These are phyloP conservation scores for Boloria selene DNA, from an alignment of 2,888 invertebrate species.

Conservation along the genomic window DNA sequence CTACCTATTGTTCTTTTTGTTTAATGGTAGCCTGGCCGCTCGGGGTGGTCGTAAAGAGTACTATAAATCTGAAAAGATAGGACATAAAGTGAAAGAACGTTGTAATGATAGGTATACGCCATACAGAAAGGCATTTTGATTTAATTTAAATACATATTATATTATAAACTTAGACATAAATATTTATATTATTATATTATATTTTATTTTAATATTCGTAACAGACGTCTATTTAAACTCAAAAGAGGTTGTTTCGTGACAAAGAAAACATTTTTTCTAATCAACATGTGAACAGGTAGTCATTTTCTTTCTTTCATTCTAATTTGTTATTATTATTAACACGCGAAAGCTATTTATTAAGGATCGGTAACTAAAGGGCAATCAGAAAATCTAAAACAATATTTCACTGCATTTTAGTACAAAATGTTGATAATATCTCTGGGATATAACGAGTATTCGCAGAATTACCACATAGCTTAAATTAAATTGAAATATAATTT, in stretches of 20 bases:
- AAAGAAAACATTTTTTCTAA: constrained; percentile 3
- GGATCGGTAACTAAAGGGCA: constrained; percentile 14
- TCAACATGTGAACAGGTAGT: constrained; percentile 4
- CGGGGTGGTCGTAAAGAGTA: constrained; percentile 17
- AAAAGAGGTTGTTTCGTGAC: neutral
- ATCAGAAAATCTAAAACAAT: constrained; percentile 31
- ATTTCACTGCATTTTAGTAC: neutral
- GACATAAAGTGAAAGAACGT: constrained; percentile 14
- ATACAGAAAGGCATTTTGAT: neutral
- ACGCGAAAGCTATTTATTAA: constrained; percentile 12
- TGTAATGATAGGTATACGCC: constrained; percentile 1
- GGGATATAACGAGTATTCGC: no score
- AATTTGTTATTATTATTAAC: constrained; percentile 7
- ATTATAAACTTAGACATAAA: no score
- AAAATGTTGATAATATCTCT: neutral
- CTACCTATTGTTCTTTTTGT: constrained; percentile 5
- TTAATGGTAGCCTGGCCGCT: constrained; percentile 10
- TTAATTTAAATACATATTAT: neutral
- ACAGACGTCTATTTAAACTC: neutral
- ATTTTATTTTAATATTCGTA: neutral
- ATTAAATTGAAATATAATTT: no score
- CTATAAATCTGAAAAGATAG: constrained; percentile 23
- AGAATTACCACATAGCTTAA: no score
- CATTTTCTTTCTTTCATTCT: constrained; percentile 15
- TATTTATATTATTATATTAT: no score